Conservation (phyloP, 1,140 invertebrate genomes). For the Procambarus virginalis region DNA sequence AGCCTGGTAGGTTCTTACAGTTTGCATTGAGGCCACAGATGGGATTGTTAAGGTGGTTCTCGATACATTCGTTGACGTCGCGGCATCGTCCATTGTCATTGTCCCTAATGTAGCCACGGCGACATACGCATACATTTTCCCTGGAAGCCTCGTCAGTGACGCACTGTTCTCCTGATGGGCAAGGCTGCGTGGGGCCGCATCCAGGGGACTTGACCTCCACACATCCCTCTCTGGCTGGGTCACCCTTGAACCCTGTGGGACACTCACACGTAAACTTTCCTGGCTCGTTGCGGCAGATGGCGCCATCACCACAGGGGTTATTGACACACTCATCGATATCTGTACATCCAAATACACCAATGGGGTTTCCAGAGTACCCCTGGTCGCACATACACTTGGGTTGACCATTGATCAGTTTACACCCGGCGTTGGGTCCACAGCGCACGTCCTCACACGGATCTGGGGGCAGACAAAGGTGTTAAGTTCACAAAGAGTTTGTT, state of each 20-base stretch:
- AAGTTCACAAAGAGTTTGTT: no score
- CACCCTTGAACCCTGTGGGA: constrained; percentile 79
- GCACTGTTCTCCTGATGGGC: constrained; percentile 88
- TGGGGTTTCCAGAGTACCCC: constrained; percentile 82
- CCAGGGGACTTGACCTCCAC: constrained; percentile 78
- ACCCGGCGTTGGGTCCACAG: constrained; percentile 91
- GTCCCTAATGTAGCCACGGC: constrained; percentile 86
- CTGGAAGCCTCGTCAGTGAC: constrained; percentile 83
- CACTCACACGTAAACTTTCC: constrained; percentile 91
- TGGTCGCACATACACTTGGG: constrained; percentile 87
- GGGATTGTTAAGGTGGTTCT: constrained; percentile 81
- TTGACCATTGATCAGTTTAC: constrained; percentile 87
- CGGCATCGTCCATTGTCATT: constrained; percentile 81
- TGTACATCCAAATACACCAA: constrained; percentile 84
- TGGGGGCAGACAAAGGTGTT: constrained; percentile 73
- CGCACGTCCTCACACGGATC: constrained; percentile 91
- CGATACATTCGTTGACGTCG: constrained; percentile 91
- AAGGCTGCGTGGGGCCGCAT: constrained; percentile 84
- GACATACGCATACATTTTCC: constrained; percentile 89
- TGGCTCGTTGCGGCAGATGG: constrained; percentile 90
- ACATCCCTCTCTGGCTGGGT: constrained; percentile 84
- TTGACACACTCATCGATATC: constrained; percentile 89
- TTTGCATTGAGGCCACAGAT: constrained; percentile 90
- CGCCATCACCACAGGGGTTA: constrained; percentile 85
- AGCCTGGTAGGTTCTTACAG: constrained; percentile 94